Conservation (phyloP, 2,888 invertebrate species). For the Dynastes maya region DNA sequence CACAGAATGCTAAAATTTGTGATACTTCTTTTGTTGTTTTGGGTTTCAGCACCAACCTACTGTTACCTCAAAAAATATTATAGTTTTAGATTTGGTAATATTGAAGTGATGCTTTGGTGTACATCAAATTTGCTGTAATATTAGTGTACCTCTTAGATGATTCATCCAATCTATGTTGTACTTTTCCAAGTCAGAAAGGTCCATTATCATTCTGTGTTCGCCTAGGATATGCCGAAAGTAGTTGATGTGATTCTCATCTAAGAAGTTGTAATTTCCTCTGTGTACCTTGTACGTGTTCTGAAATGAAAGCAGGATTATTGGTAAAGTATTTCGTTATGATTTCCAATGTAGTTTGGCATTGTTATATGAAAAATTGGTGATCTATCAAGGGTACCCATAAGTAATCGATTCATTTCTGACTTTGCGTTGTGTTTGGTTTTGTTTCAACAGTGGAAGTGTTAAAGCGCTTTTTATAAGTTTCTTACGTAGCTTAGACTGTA, state of each 20-base stretch:
- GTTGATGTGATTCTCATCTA: conserved; percentile 76
- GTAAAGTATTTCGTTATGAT: no score
- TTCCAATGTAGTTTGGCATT: no score
- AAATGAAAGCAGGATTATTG: conserved; percentile 57
- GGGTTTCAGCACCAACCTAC: conserved; percentile 89
- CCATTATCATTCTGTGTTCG: conserved; percentile 80
- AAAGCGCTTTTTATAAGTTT: no score
- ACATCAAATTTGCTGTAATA: neutral
- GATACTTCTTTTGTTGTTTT: conserved; percentile 91
- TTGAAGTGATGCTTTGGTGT: neutral
- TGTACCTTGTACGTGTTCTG: conserved; percentile 77
- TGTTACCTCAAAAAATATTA: conserved; percentile 76
- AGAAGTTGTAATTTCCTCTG: conserved; percentile 75
- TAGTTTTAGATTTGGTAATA: conserved; percentile 11
- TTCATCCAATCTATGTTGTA: conserved; percentile 94
- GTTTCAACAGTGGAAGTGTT: no score
- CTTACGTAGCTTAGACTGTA: no score
- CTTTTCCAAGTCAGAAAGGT: conserved; percentile 81
- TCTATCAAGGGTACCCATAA: no score
- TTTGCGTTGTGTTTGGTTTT: no score
- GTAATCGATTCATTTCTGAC: no score
- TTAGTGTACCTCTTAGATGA: conserved; percentile 83
- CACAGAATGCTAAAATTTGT: conserved; percentile 88
- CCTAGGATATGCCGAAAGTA: conserved; percentile 80
- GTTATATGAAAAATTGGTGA: no score